phyloP scores from a whole-genome alignment of 2,113 vertebrate genomes.

The Prietella phreatophila region DNA sequence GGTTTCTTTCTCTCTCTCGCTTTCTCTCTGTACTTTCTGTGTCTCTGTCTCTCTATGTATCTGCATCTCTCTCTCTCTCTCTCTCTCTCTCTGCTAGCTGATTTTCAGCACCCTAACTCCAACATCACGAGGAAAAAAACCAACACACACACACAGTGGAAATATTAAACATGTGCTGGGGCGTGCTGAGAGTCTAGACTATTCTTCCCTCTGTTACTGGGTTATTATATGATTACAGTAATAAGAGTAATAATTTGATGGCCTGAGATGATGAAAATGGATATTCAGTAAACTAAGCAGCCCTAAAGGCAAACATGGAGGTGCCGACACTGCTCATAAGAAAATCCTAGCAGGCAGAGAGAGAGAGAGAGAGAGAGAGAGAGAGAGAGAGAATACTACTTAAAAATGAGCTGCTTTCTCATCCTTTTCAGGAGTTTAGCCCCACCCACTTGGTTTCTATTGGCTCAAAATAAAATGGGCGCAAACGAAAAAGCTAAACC shows the following conservation, averaged over 20 bases:
- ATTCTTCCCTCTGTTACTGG: not conserved
- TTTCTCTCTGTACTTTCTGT: not conserved
- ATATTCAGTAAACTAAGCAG: not conserved
- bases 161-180: not conserved
- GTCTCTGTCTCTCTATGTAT: not conserved
- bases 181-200: not conserved
- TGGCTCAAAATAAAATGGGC: not conserved
- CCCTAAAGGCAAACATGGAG: not conserved
- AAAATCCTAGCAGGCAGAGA: not conserved
- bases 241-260: not conserved
- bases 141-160: not conserved
- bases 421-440: not conserved
- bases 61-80: not conserved
- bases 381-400: not conserved
- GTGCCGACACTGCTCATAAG: not conserved
- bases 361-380: not conserved
- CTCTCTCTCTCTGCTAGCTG: not conserved
- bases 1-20: not conserved
- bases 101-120: not conserved
- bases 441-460: not conserved
- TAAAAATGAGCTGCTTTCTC: not conserved
- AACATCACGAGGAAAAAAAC: not conserved
- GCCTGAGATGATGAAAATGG: not conserved
- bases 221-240: slow-evolving; percentile 1
- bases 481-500: not conserved